phyloP scores from a whole-genome alignment of 2,888 invertebrate species.

The Allacma fusca region DNA sequence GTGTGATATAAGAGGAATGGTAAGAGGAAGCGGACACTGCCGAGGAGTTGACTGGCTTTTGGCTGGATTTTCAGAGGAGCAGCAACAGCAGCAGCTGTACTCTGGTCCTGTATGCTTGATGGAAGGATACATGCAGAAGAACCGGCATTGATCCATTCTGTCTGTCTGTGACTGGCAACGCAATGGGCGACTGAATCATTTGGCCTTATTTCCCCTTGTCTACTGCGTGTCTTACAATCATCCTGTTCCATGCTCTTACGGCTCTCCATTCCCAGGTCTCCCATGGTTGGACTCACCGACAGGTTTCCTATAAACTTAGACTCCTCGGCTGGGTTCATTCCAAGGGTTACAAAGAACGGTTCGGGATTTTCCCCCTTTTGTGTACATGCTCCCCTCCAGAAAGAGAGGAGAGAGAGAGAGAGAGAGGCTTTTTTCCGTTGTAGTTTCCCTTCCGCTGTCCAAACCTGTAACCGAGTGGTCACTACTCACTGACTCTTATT shows the following conservation, averaged over 20 bases:
- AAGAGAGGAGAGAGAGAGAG: not conserved
- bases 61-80: not conserved
- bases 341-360: not conserved
- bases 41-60: conserved; percentile 26
- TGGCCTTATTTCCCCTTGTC: conserved; percentile 42
- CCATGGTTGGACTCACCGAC: not conserved
- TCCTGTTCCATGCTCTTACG: conserved; percentile 21
- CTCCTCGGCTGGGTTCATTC: not conserved
- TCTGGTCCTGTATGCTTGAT: not conserved
- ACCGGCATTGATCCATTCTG: conserved; percentile 42
- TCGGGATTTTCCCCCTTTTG: conserved; percentile 2
- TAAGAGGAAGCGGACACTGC: conserved; percentile 29
- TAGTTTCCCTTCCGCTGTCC: conserved; percentile 8
- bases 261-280: not conserved
- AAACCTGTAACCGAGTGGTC: conserved; percentile 13
- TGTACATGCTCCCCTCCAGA: not conserved
- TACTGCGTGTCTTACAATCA: conserved; percentile 40
- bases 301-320: not conserved
- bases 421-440: not conserved
- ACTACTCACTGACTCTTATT: conserved; percentile 34
- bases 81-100: conserved; percentile 9
- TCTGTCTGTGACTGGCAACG: conserved; percentile 29
- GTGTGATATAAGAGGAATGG: not conserved
- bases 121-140: conserved; percentile 16
- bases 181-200: conserved; percentile 34